phyloP scores from a whole-genome alignment of 2,888 invertebrate species.

The Drosophila aldrichi region DNA sequence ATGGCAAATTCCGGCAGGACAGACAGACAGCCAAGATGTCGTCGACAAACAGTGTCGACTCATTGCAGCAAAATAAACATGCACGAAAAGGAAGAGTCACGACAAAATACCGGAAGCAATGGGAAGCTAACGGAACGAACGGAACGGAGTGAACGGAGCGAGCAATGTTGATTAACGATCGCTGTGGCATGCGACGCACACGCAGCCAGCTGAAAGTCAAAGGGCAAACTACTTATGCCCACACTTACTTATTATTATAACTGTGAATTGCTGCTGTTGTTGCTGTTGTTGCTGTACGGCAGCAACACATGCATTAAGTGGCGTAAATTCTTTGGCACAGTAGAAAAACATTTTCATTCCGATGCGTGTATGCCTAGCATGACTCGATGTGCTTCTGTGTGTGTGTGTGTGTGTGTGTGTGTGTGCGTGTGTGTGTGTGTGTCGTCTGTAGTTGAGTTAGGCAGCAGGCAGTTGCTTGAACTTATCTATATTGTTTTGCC shows the following conservation, averaged over 20 bases:
- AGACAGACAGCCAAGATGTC: conserved; percentile 8
- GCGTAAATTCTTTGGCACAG: conserved; percentile 67
- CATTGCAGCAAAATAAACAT: conserved; percentile 39
- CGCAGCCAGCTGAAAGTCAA: conserved; percentile 33
- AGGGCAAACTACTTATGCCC: conserved; percentile 34
- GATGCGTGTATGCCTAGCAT: conserved; percentile 39
- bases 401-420: not conserved
- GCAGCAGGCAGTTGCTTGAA: conserved; percentile 73
- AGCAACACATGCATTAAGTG: conserved; percentile 57
- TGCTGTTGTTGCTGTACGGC: conserved; percentile 11
- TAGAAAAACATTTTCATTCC: conserved; percentile 79
- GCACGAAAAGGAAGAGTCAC: conserved; percentile 24
- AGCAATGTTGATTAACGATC: conserved; percentile 63
- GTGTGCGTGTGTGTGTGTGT: not conserved
- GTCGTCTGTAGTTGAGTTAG: conserved; percentile 5
- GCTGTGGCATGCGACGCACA: conserved; percentile 39
- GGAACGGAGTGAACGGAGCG: conserved; percentile 5
- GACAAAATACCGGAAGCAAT: conserved; percentile 59
- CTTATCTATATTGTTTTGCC: conserved; percentile 82
- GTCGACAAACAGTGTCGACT: conserved; percentile 41
- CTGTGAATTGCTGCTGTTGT: conserved; percentile 30
- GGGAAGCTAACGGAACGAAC: not conserved
- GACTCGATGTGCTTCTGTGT: not conserved
- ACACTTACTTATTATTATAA: conserved; percentile 50
- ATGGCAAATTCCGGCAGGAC: conserved; percentile 46